Evolutionary conservation across 2,888 invertebrate genomes (phyloP).

Genomic region (Andrena trimmerana): DNA sequence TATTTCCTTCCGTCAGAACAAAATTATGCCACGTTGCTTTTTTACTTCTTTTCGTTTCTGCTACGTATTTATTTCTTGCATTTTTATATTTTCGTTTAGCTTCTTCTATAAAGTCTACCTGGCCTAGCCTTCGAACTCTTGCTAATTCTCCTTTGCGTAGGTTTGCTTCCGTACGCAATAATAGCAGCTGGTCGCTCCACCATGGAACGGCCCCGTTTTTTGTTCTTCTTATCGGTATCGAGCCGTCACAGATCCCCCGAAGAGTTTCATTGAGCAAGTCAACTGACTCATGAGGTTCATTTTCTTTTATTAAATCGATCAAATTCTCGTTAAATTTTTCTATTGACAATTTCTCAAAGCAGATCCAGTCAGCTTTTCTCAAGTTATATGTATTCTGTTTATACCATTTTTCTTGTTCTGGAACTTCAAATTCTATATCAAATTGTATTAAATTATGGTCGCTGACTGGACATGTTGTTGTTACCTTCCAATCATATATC

Average conservation of each 20-base stretch:
- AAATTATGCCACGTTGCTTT: slow-evolving; percentile 8
- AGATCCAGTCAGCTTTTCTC: background rate
- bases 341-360: background rate
- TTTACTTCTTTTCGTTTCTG: slow-evolving; percentile 3
- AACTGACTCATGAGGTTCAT: background rate
- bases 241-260: background rate
- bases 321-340: background rate
- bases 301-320: background rate
- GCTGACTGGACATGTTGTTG: background rate
- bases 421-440: background rate
- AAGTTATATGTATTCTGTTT: background rate
- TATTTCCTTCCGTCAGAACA: slow-evolving; percentile 3
- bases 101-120: background rate
- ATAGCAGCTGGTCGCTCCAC: background rate
- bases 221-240: background rate
- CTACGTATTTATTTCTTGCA: slow-evolving; percentile 8
- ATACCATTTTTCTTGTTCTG: background rate
- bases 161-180: background rate
- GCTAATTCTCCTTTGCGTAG: background rate
- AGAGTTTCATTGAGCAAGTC: background rate
- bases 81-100: background rate
- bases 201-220: background rate
- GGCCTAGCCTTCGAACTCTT: background rate
- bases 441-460: background rate
- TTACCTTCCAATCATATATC: background rate